Evolutionary conservation across 2,888 invertebrate species (phyloP), one percentile per base, ranked within the genome.

Genomic region (Ichneumoninae sp.): DNA sequence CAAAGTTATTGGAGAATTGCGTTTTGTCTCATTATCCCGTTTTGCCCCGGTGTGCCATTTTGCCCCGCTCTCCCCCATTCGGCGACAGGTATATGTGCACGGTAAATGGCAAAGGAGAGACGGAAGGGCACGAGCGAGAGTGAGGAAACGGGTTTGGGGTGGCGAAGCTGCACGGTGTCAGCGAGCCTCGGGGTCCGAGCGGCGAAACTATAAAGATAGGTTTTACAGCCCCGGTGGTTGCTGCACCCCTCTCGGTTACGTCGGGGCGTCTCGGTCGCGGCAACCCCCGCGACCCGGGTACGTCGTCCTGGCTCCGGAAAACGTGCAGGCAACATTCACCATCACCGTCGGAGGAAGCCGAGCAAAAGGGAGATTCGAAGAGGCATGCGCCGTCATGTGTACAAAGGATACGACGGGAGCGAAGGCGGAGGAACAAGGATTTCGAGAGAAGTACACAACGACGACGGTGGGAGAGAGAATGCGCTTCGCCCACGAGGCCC

Each of bases 201-300:
- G 88, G 83, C 85, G 83, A 85, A 62, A 86, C 86, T 80, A 85
- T 89, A 89, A 89, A 89, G 89, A 88, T 89, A 89, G 87, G 78
- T 88, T 89, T 89, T 89, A 89, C 86, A 86, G 81, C 75, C 79
- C 33, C 30, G 62, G 30, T 71, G 52, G 33, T 84, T 75, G 79
- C 66, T 78, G 75, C 72, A 65, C 80, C 78, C 86, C 60, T 83
- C 62, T 79, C 62, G 60, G 52, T 86, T 86, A 80, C 68, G 69
- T 16, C 60, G 69, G 40, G 69, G 33, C 62, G 47, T 62, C 65
- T 65, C 47, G 30, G 82, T 57, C 30, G 74, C 65, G 30, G 78
- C 70, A 62, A 78, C 75, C 30, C 33, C 57, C 22, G 10, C 30
- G 72, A 40, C 66, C 57, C 72, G 10, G 50, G 74, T 50, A 16